Percentiles rank a stretch among this genome's conserved stretches.
Conservation (phyloP, 1,140 invertebrate species). For the Tenebrio molitor region DNA sequence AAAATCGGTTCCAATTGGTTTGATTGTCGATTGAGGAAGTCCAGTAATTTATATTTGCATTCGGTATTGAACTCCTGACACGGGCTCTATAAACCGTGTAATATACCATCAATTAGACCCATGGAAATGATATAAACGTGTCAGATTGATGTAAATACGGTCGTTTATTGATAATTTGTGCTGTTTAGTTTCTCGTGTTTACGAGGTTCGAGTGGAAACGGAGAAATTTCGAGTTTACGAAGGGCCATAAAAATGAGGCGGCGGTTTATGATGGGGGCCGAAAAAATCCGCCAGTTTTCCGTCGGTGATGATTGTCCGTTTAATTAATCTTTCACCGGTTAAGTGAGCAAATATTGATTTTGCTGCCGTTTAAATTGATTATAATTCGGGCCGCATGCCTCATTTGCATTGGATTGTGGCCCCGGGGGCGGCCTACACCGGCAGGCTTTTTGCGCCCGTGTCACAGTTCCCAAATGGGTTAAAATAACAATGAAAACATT, state of each 20-base stretch:
- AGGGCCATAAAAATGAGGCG: background rate
- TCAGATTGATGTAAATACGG: background rate
- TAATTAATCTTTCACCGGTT: conserved; percentile 3
- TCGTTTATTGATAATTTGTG: background rate
- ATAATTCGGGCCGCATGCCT: background rate
- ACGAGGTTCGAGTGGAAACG: background rate
- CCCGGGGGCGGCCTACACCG: background rate
- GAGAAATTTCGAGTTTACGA: conserved; percentile 4
- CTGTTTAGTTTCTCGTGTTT: background rate
- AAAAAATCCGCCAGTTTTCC: background rate
- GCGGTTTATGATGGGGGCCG: too few relatives aligned
- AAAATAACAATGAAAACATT: background rate
- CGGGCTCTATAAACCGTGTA: background rate
- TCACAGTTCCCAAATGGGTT: conserved; percentile 4
- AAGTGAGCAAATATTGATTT: conserved; percentile 11
- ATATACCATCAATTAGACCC: background rate
- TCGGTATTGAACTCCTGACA: background rate
- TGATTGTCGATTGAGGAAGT: background rate
- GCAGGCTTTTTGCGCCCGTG: background rate
- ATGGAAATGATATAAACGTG: conserved; percentile 1
- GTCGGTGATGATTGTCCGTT: background rate
- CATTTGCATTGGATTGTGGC: conserved; percentile 6
- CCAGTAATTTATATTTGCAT: background rate
- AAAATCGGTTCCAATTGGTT: background rate
- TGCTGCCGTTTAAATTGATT: background rate